Base-by-base conservation (phyloP, 2,113 vertebrate genomes). In the Nyctibius bracteatus region DNA sequence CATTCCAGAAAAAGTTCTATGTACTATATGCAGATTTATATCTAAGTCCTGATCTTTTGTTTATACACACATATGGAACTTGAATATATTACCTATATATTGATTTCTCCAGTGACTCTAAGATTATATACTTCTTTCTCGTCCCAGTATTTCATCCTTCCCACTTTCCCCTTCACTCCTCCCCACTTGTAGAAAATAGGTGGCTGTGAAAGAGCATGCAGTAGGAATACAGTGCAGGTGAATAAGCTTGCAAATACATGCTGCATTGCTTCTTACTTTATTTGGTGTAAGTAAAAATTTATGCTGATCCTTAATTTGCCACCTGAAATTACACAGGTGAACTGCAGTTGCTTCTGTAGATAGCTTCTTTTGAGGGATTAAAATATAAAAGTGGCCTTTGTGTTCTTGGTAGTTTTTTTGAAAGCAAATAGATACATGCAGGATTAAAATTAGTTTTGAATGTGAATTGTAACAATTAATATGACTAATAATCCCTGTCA, bases 361-460 rank as follows among this genome's bases (percentile, higher is more conserved):
- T 33, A 31, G 35, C 46, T 87, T 81, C 47, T 57, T 84, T 72
- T 84, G 75, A 84, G 57, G 23, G 31, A 68, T 92, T 88, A 61
- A 65, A 89, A 30, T 81, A 41, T 44, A 79, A 86, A 91, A 46
- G 37, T 62, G 71, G 41, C 61, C 65, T 92, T 81, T 81, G 22
- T 47, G 6, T 61, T 97, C 61, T 79, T 89, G 41, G 44, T 88
- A 61, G 28, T 44, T 86, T 88, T 88, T 89, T 89, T 85, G 65
- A 88, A 92, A 82, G 49, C 47, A 81, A 54, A 72, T 84, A 67
- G 33, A 31, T 92, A 44, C 37, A 10, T 13, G 3, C 10, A 84
- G 41, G 31, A 94, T 92, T 85, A 94, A 89, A 92, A 95, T 37
- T 44, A 86, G 77, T 92, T 95, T 94, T 73, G 68, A 72, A 46